Evolutionary conservation across 2,797 vertebrate genomes (phyloP), one percentile per base, ranked within the genome.

Genomic region (Gallinago solitaria): DNA sequence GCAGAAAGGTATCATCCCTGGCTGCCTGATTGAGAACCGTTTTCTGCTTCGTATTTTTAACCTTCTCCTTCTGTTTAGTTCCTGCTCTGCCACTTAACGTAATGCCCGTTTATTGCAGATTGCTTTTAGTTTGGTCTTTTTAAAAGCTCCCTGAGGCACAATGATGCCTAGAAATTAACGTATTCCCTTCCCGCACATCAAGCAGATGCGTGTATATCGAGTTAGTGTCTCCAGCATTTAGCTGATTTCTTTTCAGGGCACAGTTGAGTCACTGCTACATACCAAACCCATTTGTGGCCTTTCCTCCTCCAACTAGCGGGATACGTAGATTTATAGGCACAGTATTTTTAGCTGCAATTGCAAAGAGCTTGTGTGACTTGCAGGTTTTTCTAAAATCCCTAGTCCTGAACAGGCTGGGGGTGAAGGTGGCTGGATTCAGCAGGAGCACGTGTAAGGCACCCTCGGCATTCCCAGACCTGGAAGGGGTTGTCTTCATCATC

Each of bases 121-220:
- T 95, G 95, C 93, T 97, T 96, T 96, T 97, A 96, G 94, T 96
- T 97, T 93, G 80, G 87, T 87, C 87, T 64, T 96, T 95, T 95
- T 96, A 95, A 96, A 95, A 95, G 91, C 94, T 93, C 93, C 95
- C 96, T 41, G 93, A 90, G 94, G 96, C 94, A 83, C 81, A n/a
- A 83, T 90, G 91, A 92, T 93, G 90, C 88, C 89, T 92, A 92
- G 88, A 97, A 96, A 95, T 97, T 68, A 95, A 95, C 75, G 94
- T 78, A 87, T 96, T 95, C 88, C 81, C 81, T 89, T 90, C 94
- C 94, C 1, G 50, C 88, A 87, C 88, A 85, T 56, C 85, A 87
- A 95, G 94, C 96, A 97, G 96, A 95, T 77, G 78, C 85, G 94
- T 89, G 71, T 85, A 43, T 93, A 96, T 95, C 94, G 88, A 95